These are phyloP conservation scores for Lysandra bellargus DNA, from an alignment of 2,888 invertebrate species.

Conservation along the genomic window DNA sequence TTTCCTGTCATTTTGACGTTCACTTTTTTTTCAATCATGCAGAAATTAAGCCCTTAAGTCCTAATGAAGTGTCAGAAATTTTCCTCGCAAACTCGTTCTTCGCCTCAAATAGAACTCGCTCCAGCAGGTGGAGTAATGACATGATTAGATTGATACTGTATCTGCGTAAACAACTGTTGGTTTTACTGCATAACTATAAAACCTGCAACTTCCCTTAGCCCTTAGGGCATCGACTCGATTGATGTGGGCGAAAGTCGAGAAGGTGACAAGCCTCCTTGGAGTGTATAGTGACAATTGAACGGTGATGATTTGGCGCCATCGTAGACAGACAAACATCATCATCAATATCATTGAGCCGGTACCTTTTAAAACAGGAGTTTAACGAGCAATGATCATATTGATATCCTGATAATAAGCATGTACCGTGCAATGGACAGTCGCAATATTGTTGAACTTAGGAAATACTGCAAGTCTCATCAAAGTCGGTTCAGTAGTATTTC, in stretches of 20 bases:
- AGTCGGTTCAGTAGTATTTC: too few relatives aligned
- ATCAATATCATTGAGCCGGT: background rate
- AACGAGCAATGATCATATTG: background rate
- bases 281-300: background rate
- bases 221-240: background rate
- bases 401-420: background rate
- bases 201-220: background rate
- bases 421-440: background rate
- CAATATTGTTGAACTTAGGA: too few relatives aligned
- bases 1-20: background rate
- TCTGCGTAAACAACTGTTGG: constrained; percentile 10
- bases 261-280: background rate
- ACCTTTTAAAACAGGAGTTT: background rate
- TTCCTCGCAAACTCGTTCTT: constrained; percentile 27
- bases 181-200: constrained; percentile 8
- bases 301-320: background rate
- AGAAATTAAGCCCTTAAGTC: background rate
- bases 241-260: background rate
- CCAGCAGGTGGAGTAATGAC: constrained; percentile 24
- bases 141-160: constrained; percentile 29
- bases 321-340: background rate
- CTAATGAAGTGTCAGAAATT: constrained; percentile 17
- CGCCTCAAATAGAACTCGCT: constrained; percentile 23
- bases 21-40: background rate
- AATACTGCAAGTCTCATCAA: too few relatives aligned